phyloP scores from a whole-genome alignment of 2,888 invertebrate species.

The Drosophila fulvimacula region DNA sequence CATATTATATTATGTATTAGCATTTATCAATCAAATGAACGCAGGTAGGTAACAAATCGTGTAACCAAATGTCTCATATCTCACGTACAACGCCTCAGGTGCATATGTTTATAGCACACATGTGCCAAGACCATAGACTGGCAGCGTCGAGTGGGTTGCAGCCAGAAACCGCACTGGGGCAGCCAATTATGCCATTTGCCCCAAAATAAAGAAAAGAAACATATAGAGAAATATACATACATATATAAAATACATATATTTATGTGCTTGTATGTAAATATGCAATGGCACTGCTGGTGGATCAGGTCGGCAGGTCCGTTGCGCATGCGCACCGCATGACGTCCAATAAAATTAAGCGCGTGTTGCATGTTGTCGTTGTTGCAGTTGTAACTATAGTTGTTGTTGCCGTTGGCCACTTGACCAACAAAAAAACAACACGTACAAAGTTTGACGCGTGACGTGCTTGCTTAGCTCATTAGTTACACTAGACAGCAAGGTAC shows the following conservation, averaged over 20 bases:
- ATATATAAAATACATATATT: not conserved
- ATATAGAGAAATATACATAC: slow-evolving; percentile 8
- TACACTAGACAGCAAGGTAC: slow-evolving; percentile 52
- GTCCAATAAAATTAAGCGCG: slow-evolving; percentile 77
- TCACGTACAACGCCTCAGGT: slow-evolving; percentile 40
- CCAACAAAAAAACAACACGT: slow-evolving; percentile 79
- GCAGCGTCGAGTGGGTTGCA: slow-evolving; percentile 33
- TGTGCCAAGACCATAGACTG: not conserved
- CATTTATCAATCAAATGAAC: slow-evolving; percentile 63
- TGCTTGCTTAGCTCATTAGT: slow-evolving; percentile 61
- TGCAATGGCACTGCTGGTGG: slow-evolving; percentile 42
- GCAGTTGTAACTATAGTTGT: slow-evolving; percentile 31
- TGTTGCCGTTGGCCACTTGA: slow-evolving; percentile 59
- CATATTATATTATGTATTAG: slow-evolving; percentile 46
- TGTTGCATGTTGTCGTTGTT: slow-evolving; percentile 65
- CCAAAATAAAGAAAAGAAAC: slow-evolving; percentile 51
- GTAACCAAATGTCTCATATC: slow-evolving; percentile 32
- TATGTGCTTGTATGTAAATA: slow-evolving; percentile 8
- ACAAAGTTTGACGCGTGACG: slow-evolving; percentile 79
- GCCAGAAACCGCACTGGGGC: slow-evolving; percentile 51
- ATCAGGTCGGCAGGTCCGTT: slow-evolving; percentile 48
- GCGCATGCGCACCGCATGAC: slow-evolving; percentile 76
- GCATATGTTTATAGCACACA: not conserved
- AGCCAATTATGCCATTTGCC: slow-evolving; percentile 77
- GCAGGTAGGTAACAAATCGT: slow-evolving; percentile 23